These are phyloP conservation scores for Podilymbus podiceps DNA, from an alignment of 2,113 vertebrate species.

Conservation along the genomic window DNA sequence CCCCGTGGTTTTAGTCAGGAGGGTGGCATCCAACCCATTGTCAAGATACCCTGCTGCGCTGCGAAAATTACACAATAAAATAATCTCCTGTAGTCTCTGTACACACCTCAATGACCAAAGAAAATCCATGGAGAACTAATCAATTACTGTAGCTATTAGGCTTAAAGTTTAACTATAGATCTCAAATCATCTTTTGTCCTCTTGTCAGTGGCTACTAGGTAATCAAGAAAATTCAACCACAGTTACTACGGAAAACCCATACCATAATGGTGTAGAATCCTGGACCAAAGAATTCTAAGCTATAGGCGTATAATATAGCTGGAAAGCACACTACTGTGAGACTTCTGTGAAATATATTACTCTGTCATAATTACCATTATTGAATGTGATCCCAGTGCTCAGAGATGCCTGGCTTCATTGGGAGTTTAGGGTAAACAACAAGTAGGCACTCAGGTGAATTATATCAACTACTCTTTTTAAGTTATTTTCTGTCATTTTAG, in stretches of 20 bases:
- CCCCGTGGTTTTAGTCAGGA: constrained; percentile 2
- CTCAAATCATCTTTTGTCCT: constrained; percentile 49
- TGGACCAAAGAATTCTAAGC: neutral
- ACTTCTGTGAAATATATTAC: neutral
- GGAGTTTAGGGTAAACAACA: neutral
- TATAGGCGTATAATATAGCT: neutral
- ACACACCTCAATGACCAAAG: constrained; percentile 48
- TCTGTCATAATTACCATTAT: neutral
- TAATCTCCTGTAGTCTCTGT: constrained; percentile 25
- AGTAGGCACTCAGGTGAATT: constrained; percentile 5
- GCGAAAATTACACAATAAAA: constrained; percentile 55
- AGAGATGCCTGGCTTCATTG: neutral
- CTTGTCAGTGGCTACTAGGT: neutral
- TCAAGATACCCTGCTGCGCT: neutral
- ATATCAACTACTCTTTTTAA: neutral
- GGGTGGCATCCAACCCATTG: constrained; percentile 15
- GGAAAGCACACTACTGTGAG: neutral
- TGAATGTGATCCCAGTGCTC: constrained; percentile 24
- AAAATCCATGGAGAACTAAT: constrained; percentile 57
- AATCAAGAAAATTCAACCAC: neutral
- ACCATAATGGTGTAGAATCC: neutral
- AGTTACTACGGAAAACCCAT: neutral
- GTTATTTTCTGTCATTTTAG: constrained; percentile 35
- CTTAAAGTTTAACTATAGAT: constrained; percentile 55
- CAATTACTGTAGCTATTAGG: constrained; percentile 56